Conservation (phyloP, 2,113 vertebrate species). For the Condylura cristata region DNA sequence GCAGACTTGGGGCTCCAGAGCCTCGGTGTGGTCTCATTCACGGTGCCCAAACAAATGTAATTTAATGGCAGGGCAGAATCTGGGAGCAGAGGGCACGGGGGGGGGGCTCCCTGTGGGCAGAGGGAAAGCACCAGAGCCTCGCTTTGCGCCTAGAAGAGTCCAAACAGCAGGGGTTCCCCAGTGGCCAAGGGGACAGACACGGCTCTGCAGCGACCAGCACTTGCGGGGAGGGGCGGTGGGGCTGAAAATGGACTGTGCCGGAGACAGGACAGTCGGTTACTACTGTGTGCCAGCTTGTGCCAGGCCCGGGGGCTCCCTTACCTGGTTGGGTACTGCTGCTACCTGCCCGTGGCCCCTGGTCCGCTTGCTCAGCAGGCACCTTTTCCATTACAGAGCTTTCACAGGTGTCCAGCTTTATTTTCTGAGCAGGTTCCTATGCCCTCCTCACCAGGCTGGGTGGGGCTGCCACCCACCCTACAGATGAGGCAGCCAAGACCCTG, state of each 20-base stretch:
- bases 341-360: no score
- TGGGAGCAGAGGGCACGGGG: neutral
- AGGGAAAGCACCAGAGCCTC: neutral
- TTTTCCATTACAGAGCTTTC: neutral
- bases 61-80: neutral
- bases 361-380: no score
- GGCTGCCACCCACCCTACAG: neutral
- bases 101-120: neutral
- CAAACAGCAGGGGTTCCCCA: neutral
- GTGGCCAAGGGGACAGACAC: neutral
- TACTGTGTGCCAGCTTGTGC: neutral
- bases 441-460: neutral
- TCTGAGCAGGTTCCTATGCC: conserved; percentile 28
- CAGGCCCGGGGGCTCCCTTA: neutral
- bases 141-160: neutral
- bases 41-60: neutral
- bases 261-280: neutral
- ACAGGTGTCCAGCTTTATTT: neutral
- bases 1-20: neutral
- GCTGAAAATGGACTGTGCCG: neutral
- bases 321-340: neutral
- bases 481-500: neutral
- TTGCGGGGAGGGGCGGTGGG: neutral
- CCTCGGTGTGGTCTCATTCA: neutral
- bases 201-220: neutral